Conservation (phyloP, 2,888 invertebrate genomes). For the Diachrysia chrysitis region DNA sequence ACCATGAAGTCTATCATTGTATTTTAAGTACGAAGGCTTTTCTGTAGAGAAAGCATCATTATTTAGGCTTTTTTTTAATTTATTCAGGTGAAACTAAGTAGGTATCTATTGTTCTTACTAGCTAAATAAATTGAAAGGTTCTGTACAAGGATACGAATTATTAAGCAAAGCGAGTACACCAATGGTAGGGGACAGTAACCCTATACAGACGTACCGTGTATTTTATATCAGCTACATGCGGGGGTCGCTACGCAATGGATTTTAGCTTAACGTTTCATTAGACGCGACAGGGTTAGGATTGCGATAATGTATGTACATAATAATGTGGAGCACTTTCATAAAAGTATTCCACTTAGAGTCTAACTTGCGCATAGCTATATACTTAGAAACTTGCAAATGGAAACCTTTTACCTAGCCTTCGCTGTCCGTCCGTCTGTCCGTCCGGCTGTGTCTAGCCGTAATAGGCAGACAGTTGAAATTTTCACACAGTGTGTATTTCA, state of each 20-base stretch:
- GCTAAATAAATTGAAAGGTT: neutral
- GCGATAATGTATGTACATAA: conserved; percentile 31
- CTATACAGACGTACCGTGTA: conserved; percentile 52
- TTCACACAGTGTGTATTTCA: too few relatives aligned
- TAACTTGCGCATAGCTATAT: too few relatives aligned
- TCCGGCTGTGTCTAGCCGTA: too few relatives aligned
- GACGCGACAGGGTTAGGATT: conserved; percentile 50
- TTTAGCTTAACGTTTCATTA: conserved; percentile 61
- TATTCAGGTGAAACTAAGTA: too few relatives aligned
- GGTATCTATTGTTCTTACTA: too few relatives aligned
- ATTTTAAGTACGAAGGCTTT: too few relatives aligned
- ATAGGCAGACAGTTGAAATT: too few relatives aligned
- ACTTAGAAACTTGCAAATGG: too few relatives aligned
- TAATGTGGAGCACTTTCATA: conserved; percentile 10
- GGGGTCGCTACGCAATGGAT: conserved; percentile 56
- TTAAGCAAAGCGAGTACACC: conserved; percentile 6
- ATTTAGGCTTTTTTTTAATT: too few relatives aligned
- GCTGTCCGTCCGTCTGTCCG: too few relatives aligned
- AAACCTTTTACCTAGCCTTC: too few relatives aligned
- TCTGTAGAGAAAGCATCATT: neutral
- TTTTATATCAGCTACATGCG: conserved; percentile 46
- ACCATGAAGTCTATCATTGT: too few relatives aligned
- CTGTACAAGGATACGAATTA: neutral
- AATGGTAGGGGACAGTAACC: conserved; percentile 59
- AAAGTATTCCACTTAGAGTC: neutral